Percentiles rank a stretch among this genome's conserved stretches.
Conservation (phyloP, 1,140 invertebrate genomes). For the Ladona fulva region DNA sequence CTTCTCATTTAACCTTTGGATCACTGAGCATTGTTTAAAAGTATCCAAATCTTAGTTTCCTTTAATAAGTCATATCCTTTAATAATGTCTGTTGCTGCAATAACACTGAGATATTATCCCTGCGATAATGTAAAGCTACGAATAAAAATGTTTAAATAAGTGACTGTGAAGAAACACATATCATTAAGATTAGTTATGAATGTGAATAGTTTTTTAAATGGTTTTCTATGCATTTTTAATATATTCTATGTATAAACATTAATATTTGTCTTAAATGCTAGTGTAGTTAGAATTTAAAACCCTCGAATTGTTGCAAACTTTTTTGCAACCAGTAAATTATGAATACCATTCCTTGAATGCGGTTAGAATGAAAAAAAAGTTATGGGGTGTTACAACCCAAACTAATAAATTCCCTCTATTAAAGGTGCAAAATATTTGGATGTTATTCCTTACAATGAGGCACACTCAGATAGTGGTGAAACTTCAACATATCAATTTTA, state of each 20-base stretch:
- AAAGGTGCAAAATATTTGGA: too few species aligned
- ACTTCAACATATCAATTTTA: background rate
- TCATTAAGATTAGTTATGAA: slow-evolving; percentile 10
- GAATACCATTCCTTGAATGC: too few species aligned
- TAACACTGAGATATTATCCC: background rate
- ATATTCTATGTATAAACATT: background rate
- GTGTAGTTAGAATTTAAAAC: background rate
- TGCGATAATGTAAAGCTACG: background rate
- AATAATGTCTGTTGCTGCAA: too few species aligned
- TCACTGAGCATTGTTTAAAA: too few species aligned
- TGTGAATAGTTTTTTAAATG: slow-evolving; percentile 8
- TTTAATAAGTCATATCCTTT: too few species aligned
- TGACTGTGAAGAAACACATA: background rate
- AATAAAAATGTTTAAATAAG: background rate
- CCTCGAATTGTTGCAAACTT: background rate
- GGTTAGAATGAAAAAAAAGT: too few species aligned
- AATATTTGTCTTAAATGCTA: slow-evolving; percentile 1
- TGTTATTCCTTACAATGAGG: background rate
- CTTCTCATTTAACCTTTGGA: too few species aligned
- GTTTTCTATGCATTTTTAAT: slow-evolving; percentile 11
- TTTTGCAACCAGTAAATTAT: too few species aligned
- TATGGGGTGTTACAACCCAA: too few species aligned
- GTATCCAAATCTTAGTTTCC: too few species aligned
- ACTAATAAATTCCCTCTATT: too few species aligned
- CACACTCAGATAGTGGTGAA: background rate